Evolutionary conservation across 2,113 vertebrate species (phyloP).

Genomic region (Vidua chalybeata): DNA sequence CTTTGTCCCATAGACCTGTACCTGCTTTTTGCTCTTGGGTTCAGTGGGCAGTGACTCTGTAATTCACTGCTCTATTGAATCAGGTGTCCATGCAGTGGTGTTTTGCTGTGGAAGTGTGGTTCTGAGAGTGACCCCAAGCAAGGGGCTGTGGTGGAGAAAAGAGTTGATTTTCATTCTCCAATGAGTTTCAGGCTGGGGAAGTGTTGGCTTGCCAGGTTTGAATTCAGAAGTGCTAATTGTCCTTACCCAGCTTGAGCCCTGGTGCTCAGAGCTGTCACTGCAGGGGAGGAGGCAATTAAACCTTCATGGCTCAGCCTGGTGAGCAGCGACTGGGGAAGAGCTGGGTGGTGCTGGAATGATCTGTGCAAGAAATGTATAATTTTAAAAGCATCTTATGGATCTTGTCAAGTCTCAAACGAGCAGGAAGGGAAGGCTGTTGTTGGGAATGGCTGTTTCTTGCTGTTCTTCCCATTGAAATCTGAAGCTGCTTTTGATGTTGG

Average conservation of each 20-base stretch:
- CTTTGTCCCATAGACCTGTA: background rate
- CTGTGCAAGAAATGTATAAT: fast-evolving
- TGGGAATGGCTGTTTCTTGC: background rate
- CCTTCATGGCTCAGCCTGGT: background rate
- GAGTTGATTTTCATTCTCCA: background rate
- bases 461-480: background rate
- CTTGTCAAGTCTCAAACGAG: background rate
- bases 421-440: background rate
- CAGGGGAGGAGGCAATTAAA: background rate
- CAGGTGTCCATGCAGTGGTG: background rate
- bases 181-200: background rate
- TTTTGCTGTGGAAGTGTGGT: background rate
- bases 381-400: background rate
- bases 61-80: background rate
- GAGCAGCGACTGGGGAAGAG: background rate
- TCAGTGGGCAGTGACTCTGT: background rate
- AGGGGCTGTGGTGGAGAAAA: background rate
- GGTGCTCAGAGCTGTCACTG: background rate
- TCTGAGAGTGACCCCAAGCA: background rate
- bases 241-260: background rate
- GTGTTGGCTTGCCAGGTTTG: background rate
- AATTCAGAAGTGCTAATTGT: background rate
- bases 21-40: background rate
- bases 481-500: background rate
- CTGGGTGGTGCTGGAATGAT: background rate